Conservation (phyloP, 2,888 invertebrate genomes). For the Dryobotodes eremita region DNA sequence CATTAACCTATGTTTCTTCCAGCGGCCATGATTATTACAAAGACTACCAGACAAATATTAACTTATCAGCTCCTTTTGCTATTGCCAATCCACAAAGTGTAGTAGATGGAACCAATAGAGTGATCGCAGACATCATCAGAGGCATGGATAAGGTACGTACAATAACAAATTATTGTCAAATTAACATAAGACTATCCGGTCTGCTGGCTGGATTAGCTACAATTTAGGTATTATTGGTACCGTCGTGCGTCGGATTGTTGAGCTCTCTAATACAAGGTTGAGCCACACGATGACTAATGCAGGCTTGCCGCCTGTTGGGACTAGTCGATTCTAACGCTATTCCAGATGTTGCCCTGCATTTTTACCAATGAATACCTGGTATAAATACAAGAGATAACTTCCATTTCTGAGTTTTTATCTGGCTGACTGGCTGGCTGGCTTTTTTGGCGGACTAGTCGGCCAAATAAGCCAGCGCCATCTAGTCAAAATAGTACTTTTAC, state of each 20-base stretch:
- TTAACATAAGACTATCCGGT: not conserved
- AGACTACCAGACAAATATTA: slow-evolving; percentile 1
- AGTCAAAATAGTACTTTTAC: too few relatives aligned
- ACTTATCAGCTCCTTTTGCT: not conserved
- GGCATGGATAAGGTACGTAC: not conserved
- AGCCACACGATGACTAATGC: not conserved
- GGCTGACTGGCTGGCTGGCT: too few relatives aligned
- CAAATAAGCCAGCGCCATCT: too few relatives aligned
- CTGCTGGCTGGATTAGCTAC: too few relatives aligned
- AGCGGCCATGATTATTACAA: not conserved
- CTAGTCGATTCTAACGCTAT: not conserved
- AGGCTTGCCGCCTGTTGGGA: not conserved
- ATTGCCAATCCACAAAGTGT: not conserved
- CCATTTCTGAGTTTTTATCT: not conserved
- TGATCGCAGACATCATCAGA: fast-evolving
- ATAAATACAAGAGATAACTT: not conserved
- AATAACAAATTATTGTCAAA: not conserved
- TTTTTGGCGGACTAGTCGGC: too few relatives aligned
- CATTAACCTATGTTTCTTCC: not conserved
- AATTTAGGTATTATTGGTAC: too few relatives aligned
- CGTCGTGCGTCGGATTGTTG: not conserved
- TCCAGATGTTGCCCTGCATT: not conserved
- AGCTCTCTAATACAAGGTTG: not conserved
- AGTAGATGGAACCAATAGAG: not conserved
- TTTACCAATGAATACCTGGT: not conserved